Percentiles rank a stretch among this genome's conserved stretches.
Evolutionary conservation across 2,888 invertebrate genomes (phyloP).

Genomic region (Leptothorax acervorum): DNA sequence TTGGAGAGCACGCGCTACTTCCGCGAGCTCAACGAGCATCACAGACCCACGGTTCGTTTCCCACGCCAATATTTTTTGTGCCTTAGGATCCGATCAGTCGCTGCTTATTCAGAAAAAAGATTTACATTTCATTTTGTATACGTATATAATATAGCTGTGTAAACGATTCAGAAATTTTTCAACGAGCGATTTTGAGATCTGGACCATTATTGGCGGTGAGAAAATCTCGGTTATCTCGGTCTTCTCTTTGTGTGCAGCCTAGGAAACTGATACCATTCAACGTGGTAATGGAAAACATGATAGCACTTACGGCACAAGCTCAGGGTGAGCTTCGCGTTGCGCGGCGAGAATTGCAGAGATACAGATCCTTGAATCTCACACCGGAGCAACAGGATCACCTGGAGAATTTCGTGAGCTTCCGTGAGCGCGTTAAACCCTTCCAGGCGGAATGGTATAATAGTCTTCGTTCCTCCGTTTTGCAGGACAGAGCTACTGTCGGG

Average conservation of each 20-base stretch:
- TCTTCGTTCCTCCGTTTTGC: background rate
- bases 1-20: slow-evolving; percentile 80
- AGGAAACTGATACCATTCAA: slow-evolving; percentile 75
- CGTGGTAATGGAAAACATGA: slow-evolving; percentile 77
- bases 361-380: slow-evolving; percentile 77
- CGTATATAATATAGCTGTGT: too few relatives aligned
- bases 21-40: slow-evolving; percentile 79
- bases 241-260: slow-evolving; percentile 57
- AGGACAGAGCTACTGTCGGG: slow-evolving; percentile 41
- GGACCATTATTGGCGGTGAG: background rate
- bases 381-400: slow-evolving; percentile 76
- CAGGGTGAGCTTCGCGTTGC: slow-evolving; percentile 75
- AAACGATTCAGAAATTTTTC: background rate
- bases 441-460: background rate
- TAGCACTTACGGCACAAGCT: slow-evolving; percentile 74
- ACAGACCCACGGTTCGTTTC: slow-evolving; percentile 70
- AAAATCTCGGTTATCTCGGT: slow-evolving; percentile 12
- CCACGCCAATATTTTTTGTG: background rate
- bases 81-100: background rate
- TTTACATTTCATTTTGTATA: background rate
- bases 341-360: slow-evolving; percentile 75
- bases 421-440: background rate
- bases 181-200: background rate
- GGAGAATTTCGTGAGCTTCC: slow-evolving; percentile 69
- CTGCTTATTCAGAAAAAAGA: background rate